Evolutionary conservation across 2,113 vertebrate genomes (phyloP).

Genomic region (Phasianus colchicus): DNA sequence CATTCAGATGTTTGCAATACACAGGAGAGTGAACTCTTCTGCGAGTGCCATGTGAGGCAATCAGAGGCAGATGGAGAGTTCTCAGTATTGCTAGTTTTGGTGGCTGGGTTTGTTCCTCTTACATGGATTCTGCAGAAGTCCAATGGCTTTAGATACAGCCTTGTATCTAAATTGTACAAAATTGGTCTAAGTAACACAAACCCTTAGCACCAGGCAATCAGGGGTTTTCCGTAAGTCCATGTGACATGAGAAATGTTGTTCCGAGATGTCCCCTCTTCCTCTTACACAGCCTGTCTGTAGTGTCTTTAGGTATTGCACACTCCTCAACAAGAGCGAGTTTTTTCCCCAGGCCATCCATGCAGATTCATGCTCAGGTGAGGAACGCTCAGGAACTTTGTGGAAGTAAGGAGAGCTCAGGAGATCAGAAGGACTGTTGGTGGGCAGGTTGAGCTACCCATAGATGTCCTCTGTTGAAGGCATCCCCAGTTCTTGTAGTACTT

Average conservation of each 20-base stretch:
- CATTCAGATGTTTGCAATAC: neutral
- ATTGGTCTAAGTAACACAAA: neutral
- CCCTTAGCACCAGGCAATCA: neutral
- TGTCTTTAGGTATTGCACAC: neutral
- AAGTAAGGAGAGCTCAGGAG: neutral
- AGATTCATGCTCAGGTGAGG: neutral
- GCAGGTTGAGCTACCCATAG: neutral
- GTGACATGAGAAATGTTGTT: constrained; percentile 32
- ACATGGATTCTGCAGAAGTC: constrained; percentile 21
- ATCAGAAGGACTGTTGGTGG: neutral
- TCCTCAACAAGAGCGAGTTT: neutral
- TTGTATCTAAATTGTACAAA: too few relatives aligned
- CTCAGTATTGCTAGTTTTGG: constrained; percentile 6
- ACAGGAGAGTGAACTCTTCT: neutral
- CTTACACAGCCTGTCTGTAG: neutral
- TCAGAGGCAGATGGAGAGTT: neutral
- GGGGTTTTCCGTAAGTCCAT: neutral
- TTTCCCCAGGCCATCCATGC: neutral
- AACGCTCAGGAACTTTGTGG: neutral
- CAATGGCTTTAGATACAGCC: neutral
- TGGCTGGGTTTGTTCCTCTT: constrained; percentile 49
- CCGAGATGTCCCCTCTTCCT: constrained; percentile 16
- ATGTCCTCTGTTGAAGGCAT: neutral
- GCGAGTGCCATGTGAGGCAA: neutral
- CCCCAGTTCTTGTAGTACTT: neutral